These are phyloP conservation scores for Potorous gilbertii DNA, from an alignment of 2,797 vertebrate species.

Conservation along the genomic window DNA sequence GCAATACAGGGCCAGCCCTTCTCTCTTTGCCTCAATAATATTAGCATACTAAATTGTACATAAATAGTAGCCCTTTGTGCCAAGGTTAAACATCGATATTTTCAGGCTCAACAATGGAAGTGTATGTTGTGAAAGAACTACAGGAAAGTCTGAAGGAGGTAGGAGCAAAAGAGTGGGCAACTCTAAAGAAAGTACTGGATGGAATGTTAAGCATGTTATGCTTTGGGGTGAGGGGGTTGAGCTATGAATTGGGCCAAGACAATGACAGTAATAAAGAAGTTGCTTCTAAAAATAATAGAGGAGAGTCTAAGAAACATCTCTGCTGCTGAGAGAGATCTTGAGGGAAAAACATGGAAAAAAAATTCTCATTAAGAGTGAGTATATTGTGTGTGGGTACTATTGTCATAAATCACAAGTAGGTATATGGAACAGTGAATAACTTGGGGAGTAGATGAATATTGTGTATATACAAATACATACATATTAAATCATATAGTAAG, in stretches of 20 bases:
- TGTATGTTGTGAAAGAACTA: not conserved
- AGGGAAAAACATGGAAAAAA: not conserved
- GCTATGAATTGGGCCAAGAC: not conserved
- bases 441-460: not conserved
- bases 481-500: not conserved
- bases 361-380: not conserved
- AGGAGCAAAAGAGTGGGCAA: not conserved
- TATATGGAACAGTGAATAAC: slow-evolving; percentile 19
- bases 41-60: not conserved
- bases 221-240: not conserved
- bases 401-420: not conserved
- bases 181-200: not conserved
- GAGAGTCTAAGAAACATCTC: not conserved
- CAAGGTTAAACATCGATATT: not conserved
- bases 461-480: not conserved
- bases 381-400: not conserved
- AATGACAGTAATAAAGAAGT: not conserved
- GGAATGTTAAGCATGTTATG: not conserved
- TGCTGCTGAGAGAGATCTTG: not conserved
- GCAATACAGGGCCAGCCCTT: not conserved
- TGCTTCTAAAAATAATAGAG: not conserved
- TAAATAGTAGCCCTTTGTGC: not conserved
- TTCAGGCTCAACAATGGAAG: not conserved
- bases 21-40: not conserved
- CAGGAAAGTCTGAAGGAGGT: not conserved